Evolutionary conservation across 2,888 invertebrate species (phyloP).

Genomic region (Cistogaster globosa): DNA sequence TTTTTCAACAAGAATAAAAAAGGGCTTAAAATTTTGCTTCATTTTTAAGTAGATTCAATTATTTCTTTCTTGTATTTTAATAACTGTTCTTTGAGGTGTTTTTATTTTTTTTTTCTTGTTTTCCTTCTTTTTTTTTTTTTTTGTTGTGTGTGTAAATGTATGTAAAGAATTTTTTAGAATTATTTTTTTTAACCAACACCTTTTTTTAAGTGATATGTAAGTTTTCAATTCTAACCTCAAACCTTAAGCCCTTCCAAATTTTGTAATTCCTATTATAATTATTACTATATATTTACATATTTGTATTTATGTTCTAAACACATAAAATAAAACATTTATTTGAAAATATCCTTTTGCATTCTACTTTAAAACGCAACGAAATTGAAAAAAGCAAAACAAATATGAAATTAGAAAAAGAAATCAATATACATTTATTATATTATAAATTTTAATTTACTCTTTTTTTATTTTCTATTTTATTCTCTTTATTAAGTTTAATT

Average conservation of each 20-base stretch:
- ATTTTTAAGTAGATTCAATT: conserved; percentile 23
- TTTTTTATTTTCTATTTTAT: conserved; percentile 53
- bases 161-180: conserved; percentile 37
- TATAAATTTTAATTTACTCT: neutral
- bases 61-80: neutral
- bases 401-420: conserved; percentile 27
- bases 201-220: conserved; percentile 42
- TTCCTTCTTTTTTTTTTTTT: neutral
- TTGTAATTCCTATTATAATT: conserved; percentile 52
- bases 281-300: conserved; percentile 21
- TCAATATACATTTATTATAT: conserved; percentile 65
- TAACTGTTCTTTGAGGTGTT: neutral
- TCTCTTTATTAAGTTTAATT: conserved; percentile 66
- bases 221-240: conserved; percentile 25
- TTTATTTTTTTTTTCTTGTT: conserved; percentile 2
- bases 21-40: conserved; percentile 21
- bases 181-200: neutral
- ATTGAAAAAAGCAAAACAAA: conserved; percentile 28
- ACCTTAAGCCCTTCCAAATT: conserved; percentile 25
- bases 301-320: conserved; percentile 62
- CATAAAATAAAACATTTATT: conserved; percentile 51
- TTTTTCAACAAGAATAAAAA: conserved; percentile 14
- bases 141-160: conserved; percentile 49
- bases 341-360: conserved; percentile 19
- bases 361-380: conserved; percentile 22